Percentiles rank a stretch among this genome's conserved stretches.
These are phyloP conservation scores for Tretioscincus oriximinensis DNA, from an alignment of 2,113 vertebrate species.

Conservation along the genomic window DNA sequence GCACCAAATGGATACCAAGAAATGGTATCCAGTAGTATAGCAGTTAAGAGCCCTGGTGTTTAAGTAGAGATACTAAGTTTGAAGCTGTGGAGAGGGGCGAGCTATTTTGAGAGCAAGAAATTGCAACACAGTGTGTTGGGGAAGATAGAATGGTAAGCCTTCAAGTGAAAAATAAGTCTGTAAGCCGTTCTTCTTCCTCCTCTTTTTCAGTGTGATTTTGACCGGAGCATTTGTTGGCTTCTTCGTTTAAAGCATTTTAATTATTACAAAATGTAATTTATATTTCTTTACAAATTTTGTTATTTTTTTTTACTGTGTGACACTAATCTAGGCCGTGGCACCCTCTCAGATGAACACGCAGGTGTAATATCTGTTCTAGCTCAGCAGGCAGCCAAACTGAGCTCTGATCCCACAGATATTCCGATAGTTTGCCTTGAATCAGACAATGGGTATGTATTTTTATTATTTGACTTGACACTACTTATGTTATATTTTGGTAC, in stretches of 20 bases:
- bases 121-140: too few relatives aligned
- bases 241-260: background rate
- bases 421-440: conserved; percentile 95
- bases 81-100: too few relatives aligned
- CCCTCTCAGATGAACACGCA: conserved; percentile 91
- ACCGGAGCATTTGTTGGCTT: background rate
- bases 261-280: background rate
- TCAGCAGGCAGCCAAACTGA: conserved; percentile 89
- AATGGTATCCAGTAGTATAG: too few relatives aligned
- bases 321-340: conserved; percentile 82
- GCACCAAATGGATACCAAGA: too few relatives aligned
- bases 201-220: background rate
- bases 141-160: too few relatives aligned
- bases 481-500: background rate
- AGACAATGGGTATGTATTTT: conserved; percentile 76
- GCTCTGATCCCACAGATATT: conserved; percentile 85
- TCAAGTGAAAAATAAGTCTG: too few relatives aligned
- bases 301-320: background rate
- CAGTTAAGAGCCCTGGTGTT: too few relatives aligned
- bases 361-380: conserved; percentile 91
- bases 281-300: background rate
- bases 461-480: background rate
- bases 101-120: too few relatives aligned
- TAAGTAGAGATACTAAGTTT: too few relatives aligned
- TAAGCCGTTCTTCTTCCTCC: too few relatives aligned